Percentiles rank a stretch among this genome's conserved stretches.
phyloP scores from a whole-genome alignment of 2,797 vertebrate species.

The Margarornis squamiger region DNA sequence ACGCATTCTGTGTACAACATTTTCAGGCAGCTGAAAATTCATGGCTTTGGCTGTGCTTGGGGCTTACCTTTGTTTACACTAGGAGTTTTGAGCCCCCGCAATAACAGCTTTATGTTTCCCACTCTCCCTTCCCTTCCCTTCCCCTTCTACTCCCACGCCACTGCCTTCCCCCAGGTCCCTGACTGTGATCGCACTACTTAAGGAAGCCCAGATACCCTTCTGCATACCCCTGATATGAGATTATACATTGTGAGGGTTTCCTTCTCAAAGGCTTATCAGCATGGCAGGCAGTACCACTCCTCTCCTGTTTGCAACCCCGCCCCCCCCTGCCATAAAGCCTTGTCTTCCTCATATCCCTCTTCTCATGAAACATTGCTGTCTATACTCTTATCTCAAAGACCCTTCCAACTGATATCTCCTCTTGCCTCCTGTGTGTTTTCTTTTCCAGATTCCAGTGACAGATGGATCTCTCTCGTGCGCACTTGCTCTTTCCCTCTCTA shows the following conservation, averaged over 20 bases:
- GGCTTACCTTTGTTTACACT: constrained; percentile 36
- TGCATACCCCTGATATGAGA: neutral
- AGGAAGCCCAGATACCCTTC: neutral
- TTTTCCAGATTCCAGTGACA: constrained; percentile 78
- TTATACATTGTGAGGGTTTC: neutral
- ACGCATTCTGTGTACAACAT: neutral
- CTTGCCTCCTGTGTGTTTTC: constrained; percentile 64
- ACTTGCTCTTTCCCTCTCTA: constrained; percentile 46
- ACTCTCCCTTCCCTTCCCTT: neutral
- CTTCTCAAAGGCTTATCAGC: constrained; percentile 46
- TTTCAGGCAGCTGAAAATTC: constrained; percentile 25
- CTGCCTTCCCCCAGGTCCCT: neutral
- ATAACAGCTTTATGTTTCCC: neutral
- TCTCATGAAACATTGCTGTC: constrained; percentile 21
- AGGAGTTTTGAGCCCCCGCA: neutral
- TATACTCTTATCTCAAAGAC: constrained; percentile 25
- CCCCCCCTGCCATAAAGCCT: neutral
- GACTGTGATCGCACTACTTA: neutral
- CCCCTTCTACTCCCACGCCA: neutral
- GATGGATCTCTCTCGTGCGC: constrained; percentile 62
- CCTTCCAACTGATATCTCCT: constrained; percentile 52
- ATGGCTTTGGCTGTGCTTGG: neutral
- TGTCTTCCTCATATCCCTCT: neutral
- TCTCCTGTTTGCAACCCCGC: neutral
- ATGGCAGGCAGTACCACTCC: neutral